phyloP scores from a whole-genome alignment of 2,797 vertebrate genomes.

The Loris lydekkerianus region DNA sequence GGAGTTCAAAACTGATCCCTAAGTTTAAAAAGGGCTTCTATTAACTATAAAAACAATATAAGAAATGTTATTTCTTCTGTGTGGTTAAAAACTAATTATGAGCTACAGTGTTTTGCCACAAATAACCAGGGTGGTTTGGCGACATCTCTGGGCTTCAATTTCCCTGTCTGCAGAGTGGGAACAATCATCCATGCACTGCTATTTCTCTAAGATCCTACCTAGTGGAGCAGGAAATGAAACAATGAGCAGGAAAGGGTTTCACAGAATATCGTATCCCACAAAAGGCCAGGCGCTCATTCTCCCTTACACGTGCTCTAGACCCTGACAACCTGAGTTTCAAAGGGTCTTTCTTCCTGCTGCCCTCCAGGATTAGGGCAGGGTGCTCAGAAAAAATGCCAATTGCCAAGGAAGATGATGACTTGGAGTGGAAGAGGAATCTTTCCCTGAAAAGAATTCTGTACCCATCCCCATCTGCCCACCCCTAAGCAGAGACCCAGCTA shows the following conservation, averaged over 20 bases:
- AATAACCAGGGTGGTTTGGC: not conserved
- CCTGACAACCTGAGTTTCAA: not conserved
- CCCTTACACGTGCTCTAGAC: not conserved
- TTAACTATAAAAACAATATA: not conserved
- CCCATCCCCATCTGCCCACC: no score
- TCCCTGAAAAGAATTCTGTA: not conserved
- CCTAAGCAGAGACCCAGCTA: not conserved
- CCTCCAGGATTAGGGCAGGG: not conserved
- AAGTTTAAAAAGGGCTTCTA: conserved; percentile 13
- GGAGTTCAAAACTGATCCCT: not conserved
- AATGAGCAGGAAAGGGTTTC: not conserved
- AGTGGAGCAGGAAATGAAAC: no score
- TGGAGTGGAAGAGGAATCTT: not conserved
- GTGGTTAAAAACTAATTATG: conserved; percentile 47
- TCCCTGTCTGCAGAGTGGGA: not conserved
- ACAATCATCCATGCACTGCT: fast-evolving
- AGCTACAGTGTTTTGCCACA: conserved; percentile 51
- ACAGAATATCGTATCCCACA: not conserved
- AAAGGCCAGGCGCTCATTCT: fast-evolving
- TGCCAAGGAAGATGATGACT: not conserved
- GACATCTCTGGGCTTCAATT: not conserved
- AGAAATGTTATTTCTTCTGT: not conserved
- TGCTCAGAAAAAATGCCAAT: not conserved
- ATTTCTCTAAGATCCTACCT: not conserved
- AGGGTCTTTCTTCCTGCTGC: not conserved